Base-by-base conservation (phyloP, 2,888 invertebrate species). In the Parnassius orleans region DNA sequence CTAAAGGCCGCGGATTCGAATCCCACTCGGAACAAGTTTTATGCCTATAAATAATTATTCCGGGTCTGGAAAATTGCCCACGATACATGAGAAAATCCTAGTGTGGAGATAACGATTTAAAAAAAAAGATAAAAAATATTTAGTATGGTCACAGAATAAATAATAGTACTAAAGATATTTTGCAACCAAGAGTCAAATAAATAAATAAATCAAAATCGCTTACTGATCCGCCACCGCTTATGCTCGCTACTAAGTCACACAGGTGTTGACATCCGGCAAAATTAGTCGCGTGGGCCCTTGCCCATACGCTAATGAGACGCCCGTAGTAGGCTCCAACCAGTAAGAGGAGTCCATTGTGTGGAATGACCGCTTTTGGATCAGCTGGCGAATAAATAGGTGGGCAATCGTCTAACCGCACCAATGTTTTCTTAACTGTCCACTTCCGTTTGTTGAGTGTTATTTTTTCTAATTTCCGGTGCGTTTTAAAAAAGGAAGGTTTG, bases 401-500 rank as follows among this genome's bases (percentile, higher is more conserved):
- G 57, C 47, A 57, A 50, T 53, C 61, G 57, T 53, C 61, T 61
- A 57, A 41, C 41, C 33, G 56, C 41, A 12, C n/a, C 48, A 10
- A 44, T 62, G 53, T 62, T 57, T 62, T 50, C 57, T 42, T 62
- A 62, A 57, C 57, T 57, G 61, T 62, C 14, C 12, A 24, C 53
- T 62, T 62, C 61, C 61, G 53, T 11, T 52, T 15, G 46, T 46
- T 46, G 3, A 2, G 48, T 33, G n/a, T 48, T 7, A 48, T 43
- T 43, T 43, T 43, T 43, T 43, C 43, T 43, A 43, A 43, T 11
- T 43, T 43, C 14, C 14, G 9, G n/a, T 48, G 10, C 14, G 12
- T 11, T 10, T 11, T 11, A 11, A 43, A 11, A 11, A 3, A 10
- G 10, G 3, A 43, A 2, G 43, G 3, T 10, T 11, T 43, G 43